phyloP scores from a whole-genome alignment of 2,113 vertebrate genomes.

The Eidolon helvum region DNA sequence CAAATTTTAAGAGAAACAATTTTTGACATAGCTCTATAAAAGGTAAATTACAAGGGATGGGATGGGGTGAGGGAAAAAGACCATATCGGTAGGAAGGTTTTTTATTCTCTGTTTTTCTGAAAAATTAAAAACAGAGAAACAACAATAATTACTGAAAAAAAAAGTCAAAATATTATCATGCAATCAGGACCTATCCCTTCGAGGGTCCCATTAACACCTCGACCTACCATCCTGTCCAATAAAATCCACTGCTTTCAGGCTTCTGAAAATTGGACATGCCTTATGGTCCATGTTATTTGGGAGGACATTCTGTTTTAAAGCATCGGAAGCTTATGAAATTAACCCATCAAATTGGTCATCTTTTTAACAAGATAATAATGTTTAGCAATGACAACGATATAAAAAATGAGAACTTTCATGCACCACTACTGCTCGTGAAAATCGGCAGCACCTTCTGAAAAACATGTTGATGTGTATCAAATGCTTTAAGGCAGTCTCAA shows the following conservation, averaged over 20 bases:
- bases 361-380: not conserved
- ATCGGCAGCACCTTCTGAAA: not conserved
- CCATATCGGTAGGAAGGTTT: not conserved
- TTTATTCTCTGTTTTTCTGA: not conserved
- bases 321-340: not conserved
- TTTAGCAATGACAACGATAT: not conserved
- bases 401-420: not conserved
- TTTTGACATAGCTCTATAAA: not conserved
- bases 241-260: not conserved
- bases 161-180: not conserved
- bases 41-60: not conserved
- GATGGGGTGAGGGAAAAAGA: not conserved
- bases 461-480: not conserved
- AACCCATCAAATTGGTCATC: not conserved
- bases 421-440: not conserved
- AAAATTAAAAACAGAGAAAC: not conserved
- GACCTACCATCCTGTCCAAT: not conserved
- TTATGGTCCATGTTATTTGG: not conserved
- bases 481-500: not conserved
- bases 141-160: not conserved
- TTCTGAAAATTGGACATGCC: not conserved
- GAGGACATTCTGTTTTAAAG: not conserved
- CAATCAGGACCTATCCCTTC: not conserved
- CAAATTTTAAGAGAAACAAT: not conserved
- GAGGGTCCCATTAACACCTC: not conserved